Base-by-base conservation (phyloP, 2,797 vertebrate species). In the Sebastes steindachneri region DNA sequence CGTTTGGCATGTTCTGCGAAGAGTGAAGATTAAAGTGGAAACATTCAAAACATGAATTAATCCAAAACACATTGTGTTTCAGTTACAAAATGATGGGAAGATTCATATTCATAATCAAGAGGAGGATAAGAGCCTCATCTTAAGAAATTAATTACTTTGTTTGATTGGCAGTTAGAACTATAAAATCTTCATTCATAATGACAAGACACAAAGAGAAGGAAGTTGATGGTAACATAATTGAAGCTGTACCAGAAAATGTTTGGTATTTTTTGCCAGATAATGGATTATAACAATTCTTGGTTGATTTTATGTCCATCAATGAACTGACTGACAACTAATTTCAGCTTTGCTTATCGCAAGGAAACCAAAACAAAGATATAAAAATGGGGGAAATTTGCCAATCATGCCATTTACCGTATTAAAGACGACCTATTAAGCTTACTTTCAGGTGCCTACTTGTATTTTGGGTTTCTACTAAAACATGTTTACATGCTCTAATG, bases 1-100 rank as follows among this genome's bases (percentile, higher is more conserved):
- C 97, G 0, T 99, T 99, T 1, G 99, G 99, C 97, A 98, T 99
- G 93, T 99, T 99, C 99, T 99, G 79, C 48, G 75, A 86, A 82
- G 25, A 80, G 68, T 23, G 2, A 51, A 75, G 28, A 73, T 68
- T 19, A 19, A 72, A 68, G 33, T 19, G 25, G 62, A 83, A 60
- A 25, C 3, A 60, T 35, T 76, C 4, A 60, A 58, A 68, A 58
- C 7, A 28, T 15, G 3, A 70, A 76, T 57, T 37, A 64, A 2
- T 33, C 14, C 17, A 58, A n/a, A 48, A 55, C 10, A n/a, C 25
- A 35, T 7, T 14, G 3, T 9, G 21, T 3, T 63, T 9, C 4
- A 29, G 10, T 4, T 9, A 53, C 3, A 11, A 65, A 33, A 54
- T n/a, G 7, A 64, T 57, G n/a, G 11, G 10, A 1, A 60, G 53